Conservation (phyloP, 2,888 invertebrate genomes). For the Synergus gifuensis region DNA sequence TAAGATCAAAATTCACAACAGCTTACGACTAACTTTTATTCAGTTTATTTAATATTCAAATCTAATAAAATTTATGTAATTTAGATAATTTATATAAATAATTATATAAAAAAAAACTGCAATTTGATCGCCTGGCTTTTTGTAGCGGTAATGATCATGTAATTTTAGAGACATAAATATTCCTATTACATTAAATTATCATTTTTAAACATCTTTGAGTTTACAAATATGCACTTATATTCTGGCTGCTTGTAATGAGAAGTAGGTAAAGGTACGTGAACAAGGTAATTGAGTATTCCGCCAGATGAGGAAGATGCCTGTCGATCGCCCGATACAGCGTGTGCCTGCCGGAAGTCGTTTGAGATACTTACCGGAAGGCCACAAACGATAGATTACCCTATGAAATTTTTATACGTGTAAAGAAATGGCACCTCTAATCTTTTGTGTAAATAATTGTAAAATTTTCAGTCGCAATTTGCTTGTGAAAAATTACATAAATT, state of each 20-base stretch:
- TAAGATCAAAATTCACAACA: too few species aligned
- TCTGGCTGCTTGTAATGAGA: slow-evolving; percentile 18
- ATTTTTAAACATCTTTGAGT: not conserved
- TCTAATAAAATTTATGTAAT: too few species aligned
- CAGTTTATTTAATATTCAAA: too few species aligned
- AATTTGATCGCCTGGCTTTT: too few species aligned
- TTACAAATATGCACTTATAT: not conserved
- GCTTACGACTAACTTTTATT: too few species aligned
- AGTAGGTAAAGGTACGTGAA: slow-evolving; percentile 50
- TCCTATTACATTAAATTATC: not conserved
- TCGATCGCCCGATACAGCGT: slow-evolving; percentile 72
- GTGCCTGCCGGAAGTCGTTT: slow-evolving; percentile 72
- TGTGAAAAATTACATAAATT: not conserved
- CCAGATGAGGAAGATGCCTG: slow-evolving; percentile 70
- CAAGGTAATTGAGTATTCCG: slow-evolving; percentile 73
- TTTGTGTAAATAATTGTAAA: not conserved
- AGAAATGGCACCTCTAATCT: slow-evolving; percentile 32
- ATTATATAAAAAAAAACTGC: too few species aligned
- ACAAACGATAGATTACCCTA: slow-evolving; percentile 67
- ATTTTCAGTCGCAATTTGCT: slow-evolving; percentile 9
- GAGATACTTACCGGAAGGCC: slow-evolving; percentile 72
- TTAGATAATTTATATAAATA: too few species aligned
- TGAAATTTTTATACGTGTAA: slow-evolving; percentile 50
- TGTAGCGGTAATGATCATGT: too few species aligned
- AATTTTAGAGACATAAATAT: not conserved